These are phyloP conservation scores for Ammospiza caudacuta DNA, from an alignment of 2,113 vertebrate species.

Conservation along the genomic window DNA sequence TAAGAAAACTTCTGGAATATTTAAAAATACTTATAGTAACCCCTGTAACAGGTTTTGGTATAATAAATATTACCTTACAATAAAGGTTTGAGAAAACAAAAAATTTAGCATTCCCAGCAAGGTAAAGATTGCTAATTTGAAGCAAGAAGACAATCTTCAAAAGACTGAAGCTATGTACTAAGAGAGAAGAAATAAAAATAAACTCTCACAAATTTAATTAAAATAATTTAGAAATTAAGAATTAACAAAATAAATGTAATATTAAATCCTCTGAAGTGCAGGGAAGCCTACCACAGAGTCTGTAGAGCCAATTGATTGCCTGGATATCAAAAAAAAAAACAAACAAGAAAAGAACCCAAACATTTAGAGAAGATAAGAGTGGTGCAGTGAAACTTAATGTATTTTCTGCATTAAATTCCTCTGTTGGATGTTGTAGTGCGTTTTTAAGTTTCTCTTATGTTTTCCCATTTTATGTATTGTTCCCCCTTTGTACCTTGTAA, in stretches of 20 bases:
- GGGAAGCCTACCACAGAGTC: neutral
- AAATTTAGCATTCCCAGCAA: neutral
- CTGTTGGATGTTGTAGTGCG: too few species aligned
- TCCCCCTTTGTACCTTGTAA: too few species aligned
- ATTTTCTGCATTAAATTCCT: neutral
- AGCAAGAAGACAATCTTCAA: neutral
- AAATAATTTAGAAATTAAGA: neutral
- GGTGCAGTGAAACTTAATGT: neutral
- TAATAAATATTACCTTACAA: neutral
- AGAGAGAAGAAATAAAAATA: neutral
- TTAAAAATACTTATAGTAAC: neutral
- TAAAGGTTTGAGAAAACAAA: neutral
- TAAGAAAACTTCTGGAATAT: neutral
- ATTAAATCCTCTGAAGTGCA: neutral
- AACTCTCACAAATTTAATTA: neutral
- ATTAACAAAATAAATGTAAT: neutral
- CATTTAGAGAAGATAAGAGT: neutral
- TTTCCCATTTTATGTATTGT: too few species aligned
- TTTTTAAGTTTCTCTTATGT: too few species aligned
- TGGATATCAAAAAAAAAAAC: neutral
- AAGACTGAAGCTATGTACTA: neutral
- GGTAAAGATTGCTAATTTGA: neutral
- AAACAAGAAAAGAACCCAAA: too few species aligned
- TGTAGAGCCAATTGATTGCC: neutral
- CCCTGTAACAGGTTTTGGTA: neutral